These are phyloP conservation scores for Tromatobia lineatoria DNA, from an alignment of 2,888 invertebrate species.

Conservation along the genomic window DNA sequence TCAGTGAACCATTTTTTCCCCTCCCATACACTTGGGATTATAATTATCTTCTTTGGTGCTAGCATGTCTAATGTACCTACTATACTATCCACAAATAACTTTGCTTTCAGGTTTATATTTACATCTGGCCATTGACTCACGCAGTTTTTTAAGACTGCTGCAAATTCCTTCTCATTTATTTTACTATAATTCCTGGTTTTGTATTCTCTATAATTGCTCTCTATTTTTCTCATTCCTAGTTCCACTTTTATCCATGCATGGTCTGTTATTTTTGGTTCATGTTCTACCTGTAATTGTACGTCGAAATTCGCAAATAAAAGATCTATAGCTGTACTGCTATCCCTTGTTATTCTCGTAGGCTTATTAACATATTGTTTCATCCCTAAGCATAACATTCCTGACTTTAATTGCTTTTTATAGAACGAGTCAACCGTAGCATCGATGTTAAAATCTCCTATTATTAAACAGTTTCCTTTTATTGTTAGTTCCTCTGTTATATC, in stretches of 20 bases:
- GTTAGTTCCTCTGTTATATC: conserved; percentile 36
- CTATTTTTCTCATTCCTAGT: conserved; percentile 11
- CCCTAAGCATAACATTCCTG: conserved; percentile 44
- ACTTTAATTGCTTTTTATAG: conserved; percentile 43
- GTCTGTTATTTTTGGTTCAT: no score
- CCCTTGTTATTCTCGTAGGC: conserved; percentile 54
- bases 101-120: neutral
- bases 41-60: neutral
- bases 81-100: no score
- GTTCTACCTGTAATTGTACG: neutral
- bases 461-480: conserved; percentile 49
- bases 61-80: neutral
- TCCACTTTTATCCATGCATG: conserved; percentile 25
- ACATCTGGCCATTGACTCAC: neutral
- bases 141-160: no score
- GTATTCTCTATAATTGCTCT: conserved; percentile 17
- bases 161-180: neutral
- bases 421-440: conserved; percentile 28
- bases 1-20: no score
- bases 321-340: conserved; percentile 56
- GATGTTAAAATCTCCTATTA: conserved; percentile 52
- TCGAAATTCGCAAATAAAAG: conserved; percentile 51
- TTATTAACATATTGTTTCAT: conserved; percentile 57
- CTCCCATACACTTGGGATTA: neutral
- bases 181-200: conserved; percentile 32